These are phyloP conservation scores for Melanotaenia nigrans DNA, from an alignment of 2,797 vertebrate species.

Conservation along the genomic window DNA sequence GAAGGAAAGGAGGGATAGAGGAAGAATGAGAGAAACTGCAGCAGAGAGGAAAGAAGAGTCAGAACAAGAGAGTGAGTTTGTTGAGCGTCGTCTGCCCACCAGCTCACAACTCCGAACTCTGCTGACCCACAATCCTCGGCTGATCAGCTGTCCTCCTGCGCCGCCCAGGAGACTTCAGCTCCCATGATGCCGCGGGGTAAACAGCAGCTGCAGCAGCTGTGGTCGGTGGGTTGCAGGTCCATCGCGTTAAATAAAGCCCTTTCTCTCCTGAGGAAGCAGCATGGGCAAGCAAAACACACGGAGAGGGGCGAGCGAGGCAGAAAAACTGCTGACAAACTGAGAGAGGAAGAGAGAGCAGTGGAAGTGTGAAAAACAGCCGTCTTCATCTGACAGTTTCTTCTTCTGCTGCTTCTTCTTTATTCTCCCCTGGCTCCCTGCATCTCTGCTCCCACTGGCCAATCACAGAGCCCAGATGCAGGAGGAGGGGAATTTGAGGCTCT, in stretches of 20 bases:
- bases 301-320: conserved; percentile 21
- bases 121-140: conserved; percentile 40
- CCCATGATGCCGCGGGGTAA: conserved; percentile 66
- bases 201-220: conserved; percentile 55
- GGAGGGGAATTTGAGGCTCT: conserved; percentile 27
- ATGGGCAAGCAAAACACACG: background rate
- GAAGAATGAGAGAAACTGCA: conserved; percentile 3
- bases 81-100: conserved; percentile 41
- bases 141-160: conserved; percentile 55
- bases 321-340: conserved; percentile 1
- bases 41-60: conserved; percentile 2
- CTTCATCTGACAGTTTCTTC: conserved; percentile 47
- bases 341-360: conserved; percentile 14
- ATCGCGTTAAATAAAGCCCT: conserved; percentile 26
- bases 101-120: conserved; percentile 67
- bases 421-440: conserved; percentile 37
- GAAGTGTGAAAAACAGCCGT: conserved; percentile 25
- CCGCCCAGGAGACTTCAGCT: conserved; percentile 50
- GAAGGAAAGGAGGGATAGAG: background rate
- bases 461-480: conserved; percentile 43
- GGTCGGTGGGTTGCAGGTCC: conserved; percentile 58
- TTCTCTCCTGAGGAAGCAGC: conserved; percentile 21
- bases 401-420: conserved; percentile 27
- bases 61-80: conserved; percentile 33
- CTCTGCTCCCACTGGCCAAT: conserved; percentile 53